Evolutionary conservation across 2,113 vertebrate species (phyloP).

Genomic region (Corythoichthys intestinalis): DNA sequence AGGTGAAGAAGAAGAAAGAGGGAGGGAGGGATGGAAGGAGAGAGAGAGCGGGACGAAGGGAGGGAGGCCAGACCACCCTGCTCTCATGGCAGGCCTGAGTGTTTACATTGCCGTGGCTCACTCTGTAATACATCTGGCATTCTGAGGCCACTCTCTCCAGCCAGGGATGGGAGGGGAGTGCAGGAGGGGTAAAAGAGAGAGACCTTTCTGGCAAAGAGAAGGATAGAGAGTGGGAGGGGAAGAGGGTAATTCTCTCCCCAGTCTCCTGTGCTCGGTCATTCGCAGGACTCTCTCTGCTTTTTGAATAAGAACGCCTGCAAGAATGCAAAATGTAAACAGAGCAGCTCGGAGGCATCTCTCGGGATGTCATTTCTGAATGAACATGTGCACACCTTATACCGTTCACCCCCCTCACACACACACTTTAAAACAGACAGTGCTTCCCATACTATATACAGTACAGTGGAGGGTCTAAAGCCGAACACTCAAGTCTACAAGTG

Average conservation of each 20-base stretch:
- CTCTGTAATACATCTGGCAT: conserved; percentile 99
- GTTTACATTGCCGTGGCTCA: conserved; percentile 98
- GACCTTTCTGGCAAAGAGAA: conserved; percentile 53
- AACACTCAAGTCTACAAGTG: neutral
- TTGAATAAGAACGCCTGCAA: conserved; percentile 75
- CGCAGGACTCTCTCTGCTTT: conserved; percentile 71
- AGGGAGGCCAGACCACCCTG: conserved; percentile 89
- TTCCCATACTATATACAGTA: conserved; percentile 12
- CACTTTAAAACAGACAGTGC: conserved; percentile 7
- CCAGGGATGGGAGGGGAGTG: conserved; percentile 43
- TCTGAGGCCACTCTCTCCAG: conserved; percentile 90
- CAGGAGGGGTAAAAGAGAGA: conserved; percentile 37
- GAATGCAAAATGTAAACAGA: conserved; percentile 77
- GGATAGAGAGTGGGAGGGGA: conserved; percentile 17
- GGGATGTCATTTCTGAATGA: conserved; percentile 73
- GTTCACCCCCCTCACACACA: conserved; percentile 4
- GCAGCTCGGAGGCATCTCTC: conserved; percentile 68
- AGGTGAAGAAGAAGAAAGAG: conserved; percentile 58
- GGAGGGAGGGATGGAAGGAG: conserved; percentile 52
- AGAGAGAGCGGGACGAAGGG: conserved; percentile 50
- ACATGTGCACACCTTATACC: conserved; percentile 39
- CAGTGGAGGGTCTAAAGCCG: neutral
- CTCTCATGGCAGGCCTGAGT: conserved; percentile 90
- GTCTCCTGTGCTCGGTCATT: conserved; percentile 71
- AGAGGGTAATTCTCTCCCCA: conserved; percentile 55